Evolutionary conservation across 2,797 vertebrate genomes (phyloP).

Genomic region (Botia kubotai): DNA sequence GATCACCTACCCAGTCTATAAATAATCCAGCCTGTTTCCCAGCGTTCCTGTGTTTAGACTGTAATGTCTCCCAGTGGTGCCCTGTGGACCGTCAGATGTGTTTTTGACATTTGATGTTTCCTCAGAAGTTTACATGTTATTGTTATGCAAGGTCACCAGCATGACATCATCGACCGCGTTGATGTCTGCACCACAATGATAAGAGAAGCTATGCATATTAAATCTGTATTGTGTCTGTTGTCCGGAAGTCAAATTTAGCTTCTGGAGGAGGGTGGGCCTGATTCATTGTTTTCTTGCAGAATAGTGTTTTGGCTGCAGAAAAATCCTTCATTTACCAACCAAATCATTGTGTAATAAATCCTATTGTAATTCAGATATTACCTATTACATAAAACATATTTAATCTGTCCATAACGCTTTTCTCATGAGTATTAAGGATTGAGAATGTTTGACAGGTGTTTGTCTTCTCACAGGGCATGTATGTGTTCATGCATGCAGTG

Average conservation of each 20-base stretch:
- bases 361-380: too few relatives aligned
- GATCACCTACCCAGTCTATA: too few relatives aligned
- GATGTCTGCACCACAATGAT: constrained; percentile 57
- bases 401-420: too few relatives aligned
- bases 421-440: neutral
- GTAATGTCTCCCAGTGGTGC: too few relatives aligned
- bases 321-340: too few relatives aligned
- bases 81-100: neutral
- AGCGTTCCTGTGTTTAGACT: too few relatives aligned
- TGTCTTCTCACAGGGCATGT: constrained; percentile 87
- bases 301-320: neutral
- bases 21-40: too few relatives aligned
- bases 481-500: constrained; percentile 96
- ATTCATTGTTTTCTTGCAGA: neutral
- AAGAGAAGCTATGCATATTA: constrained; percentile 63
- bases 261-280: neutral
- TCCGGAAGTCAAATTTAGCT: neutral
- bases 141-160: constrained; percentile 54
- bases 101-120: constrained; percentile 55
- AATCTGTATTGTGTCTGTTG: constrained; percentile 27
- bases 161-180: constrained; percentile 62
- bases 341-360: too few relatives aligned
- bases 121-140: constrained; percentile 38
- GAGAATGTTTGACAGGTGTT: neutral
- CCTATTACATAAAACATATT: too few relatives aligned